Evolutionary conservation across 1,140 invertebrate species (phyloP), one percentile per base, ranked within the genome.

Genomic region (Chrysomallon squamiferum): DNA sequence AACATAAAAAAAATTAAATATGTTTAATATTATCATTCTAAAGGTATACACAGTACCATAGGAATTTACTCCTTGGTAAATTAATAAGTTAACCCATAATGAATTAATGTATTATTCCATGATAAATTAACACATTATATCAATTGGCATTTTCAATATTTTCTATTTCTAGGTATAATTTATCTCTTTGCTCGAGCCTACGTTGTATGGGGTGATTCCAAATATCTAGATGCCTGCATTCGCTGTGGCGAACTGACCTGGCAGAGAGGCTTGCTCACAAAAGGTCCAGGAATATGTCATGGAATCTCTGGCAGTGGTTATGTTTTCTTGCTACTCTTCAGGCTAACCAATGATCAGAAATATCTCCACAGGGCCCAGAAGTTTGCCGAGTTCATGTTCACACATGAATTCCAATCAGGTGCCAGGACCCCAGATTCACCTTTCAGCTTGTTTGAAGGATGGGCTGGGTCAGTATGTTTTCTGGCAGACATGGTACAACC

Each of bases 271-370:
- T 84, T 95, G 13, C 82, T 96, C 27, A 90, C 88, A 69, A 95
- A 95, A 87, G 93, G 93, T 0, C 76, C 85, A 63, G 88, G 88
- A 7, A 90, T 95, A 49, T 95, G 93, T 81, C 94, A 95, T 82
- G 94, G 94, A 1, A 88, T 95, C 4, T 91, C 93, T 43, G 94
- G 94, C 41, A 94, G 90, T 86, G 93, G 90, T 22, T 95, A 95
- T 84, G 92, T 92, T 0, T 95, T 94, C 80, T 84, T 96, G 3
- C 84, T 94, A 0, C 81, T 95, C 1, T 92, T 93, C 75, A 88
- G 92, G 64, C 84, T 95, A 35, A 95, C 93, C 20, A 85, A 87
- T 29, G 89, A 95, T 72, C 81, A 85, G 18, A 90, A 90, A 76
- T 90, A 93, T 84, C 85, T 94, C 11, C 87, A 93, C 71, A 86